Evolutionary conservation across 2,113 vertebrate species (phyloP).

Genomic region (Bostrychus sinensis): DNA sequence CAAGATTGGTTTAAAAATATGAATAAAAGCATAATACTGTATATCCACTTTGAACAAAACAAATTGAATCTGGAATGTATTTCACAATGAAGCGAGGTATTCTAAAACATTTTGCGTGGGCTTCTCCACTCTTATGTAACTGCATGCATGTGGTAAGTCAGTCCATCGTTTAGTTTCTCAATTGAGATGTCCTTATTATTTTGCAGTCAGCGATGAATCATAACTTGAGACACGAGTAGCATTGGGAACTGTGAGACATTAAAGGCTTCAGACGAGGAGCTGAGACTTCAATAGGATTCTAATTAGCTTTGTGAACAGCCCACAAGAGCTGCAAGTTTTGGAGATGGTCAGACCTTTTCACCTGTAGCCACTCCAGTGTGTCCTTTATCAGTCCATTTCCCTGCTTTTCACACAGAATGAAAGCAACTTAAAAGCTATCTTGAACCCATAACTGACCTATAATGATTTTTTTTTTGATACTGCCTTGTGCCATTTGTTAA

Average conservation of each 20-base stretch:
- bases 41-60: no score
- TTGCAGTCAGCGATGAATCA: constrained; percentile 4
- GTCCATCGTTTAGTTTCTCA: not conserved
- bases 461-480: no score
- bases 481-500: no score
- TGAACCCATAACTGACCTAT: no score
- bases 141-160: not conserved
- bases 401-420: not conserved
- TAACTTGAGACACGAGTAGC: not conserved
- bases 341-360: not conserved
- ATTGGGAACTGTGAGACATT: constrained; percentile 1
- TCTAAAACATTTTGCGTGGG: not conserved
- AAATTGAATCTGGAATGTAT: no score
- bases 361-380: not conserved
- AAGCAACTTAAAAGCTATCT: not conserved
- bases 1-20: no score
- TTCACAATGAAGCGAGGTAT: not conserved
- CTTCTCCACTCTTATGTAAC: not conserved
- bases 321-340: not conserved
- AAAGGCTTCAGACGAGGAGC: constrained; percentile 5
- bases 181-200: constrained; percentile 1
- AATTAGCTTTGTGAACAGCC: constrained; percentile 4
- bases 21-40: no score
- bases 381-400: no score
- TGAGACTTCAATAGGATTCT: not conserved